Conservation (phyloP, 2,113 vertebrate species). For the Nycticebus coucang region DNA sequence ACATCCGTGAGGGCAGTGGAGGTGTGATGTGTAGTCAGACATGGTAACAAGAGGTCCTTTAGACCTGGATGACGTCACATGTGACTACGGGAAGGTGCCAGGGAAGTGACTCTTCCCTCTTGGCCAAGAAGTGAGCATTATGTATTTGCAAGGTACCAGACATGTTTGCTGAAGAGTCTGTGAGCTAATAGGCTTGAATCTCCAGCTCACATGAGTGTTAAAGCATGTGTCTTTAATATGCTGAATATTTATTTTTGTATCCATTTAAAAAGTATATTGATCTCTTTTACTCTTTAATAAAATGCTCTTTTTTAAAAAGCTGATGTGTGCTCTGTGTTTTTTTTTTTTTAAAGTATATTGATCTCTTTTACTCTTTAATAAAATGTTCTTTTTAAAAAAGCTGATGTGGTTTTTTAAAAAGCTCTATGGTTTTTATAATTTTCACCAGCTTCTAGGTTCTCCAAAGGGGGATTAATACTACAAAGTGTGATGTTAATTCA, state of each 20-base stretch:
- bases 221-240: conserved; percentile 14
- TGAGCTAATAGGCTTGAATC: not conserved
- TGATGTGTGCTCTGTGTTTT: not conserved
- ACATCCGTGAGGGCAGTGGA: accelerated
- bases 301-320: conserved; percentile 79
- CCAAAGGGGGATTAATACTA: no score
- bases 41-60: accelerated
- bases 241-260: conserved; percentile 85
- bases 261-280: conserved; percentile 28
- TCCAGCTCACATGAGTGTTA: not conserved
- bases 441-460: not conserved
- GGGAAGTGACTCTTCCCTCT: not conserved
- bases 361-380: conserved; percentile 77
- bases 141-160: not conserved
- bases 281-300: conserved; percentile 79
- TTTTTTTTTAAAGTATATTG: conserved; percentile 5
- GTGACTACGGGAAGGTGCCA: not conserved
- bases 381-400: conserved; percentile 81
- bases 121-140: not conserved
- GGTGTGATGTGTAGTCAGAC: accelerated
- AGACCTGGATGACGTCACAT: accelerated
- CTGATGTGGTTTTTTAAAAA: not conserved
- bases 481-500: not conserved
- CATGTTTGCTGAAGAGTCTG: not conserved
- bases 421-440: not conserved